Evolutionary conservation across 2,888 invertebrate genomes (phyloP).

Genomic region (Strigamia crassipes): DNA sequence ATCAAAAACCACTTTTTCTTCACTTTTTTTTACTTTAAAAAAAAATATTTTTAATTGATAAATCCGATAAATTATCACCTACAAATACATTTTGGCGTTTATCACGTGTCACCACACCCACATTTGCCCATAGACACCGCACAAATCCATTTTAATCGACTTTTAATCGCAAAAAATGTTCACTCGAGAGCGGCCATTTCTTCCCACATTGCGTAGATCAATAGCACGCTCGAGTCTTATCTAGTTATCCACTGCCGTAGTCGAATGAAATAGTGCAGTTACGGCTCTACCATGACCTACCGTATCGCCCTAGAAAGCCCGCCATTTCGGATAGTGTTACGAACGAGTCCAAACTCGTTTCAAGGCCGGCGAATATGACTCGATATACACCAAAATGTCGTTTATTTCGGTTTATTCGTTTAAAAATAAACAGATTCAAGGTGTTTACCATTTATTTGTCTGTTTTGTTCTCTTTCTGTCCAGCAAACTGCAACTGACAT

Average conservation of each 20-base stretch:
- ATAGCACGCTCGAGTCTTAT: background rate
- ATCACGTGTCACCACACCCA: slow-evolving; percentile 5
- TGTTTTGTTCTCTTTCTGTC: background rate
- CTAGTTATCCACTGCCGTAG: background rate
- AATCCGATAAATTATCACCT: background rate
- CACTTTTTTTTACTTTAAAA: background rate
- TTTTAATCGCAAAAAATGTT: background rate
- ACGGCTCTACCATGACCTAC: no score
- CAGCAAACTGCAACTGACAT: background rate
- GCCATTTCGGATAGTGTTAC: background rate
- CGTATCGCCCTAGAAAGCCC: background rate
- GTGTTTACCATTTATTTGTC: background rate
- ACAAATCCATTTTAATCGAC: background rate
- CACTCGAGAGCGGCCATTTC: background rate
- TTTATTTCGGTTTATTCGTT: background rate
- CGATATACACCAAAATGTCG: background rate
- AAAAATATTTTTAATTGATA: background rate
- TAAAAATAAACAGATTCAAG: background rate
- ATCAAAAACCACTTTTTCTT: background rate
- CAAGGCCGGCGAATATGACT: background rate
- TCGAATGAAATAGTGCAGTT: background rate
- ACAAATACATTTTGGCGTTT: background rate
- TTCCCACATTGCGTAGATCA: slow-evolving; percentile 1
- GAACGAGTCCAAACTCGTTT: background rate
- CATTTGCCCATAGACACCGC: background rate